Base-by-base conservation (phyloP, 2,888 invertebrate genomes). In the Agrotis exclamationis region DNA sequence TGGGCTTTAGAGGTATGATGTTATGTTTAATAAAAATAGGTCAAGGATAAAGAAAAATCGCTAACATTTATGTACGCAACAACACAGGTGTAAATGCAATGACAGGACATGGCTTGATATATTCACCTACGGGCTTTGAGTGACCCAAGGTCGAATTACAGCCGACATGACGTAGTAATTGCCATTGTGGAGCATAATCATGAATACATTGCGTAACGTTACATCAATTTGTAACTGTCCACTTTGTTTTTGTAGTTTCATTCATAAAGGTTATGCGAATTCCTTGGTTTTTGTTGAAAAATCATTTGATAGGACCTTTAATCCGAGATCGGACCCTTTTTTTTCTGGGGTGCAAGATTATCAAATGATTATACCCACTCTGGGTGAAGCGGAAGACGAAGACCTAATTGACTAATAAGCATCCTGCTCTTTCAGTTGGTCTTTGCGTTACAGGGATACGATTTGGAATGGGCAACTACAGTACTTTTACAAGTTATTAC, bases 111-210 rank as follows among this genome's bases (percentile, higher is more conserved):
- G 62, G 20, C 58, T 33, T 74, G 28, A 70, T 75, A 63, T 77
- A 83, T 81, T 66, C 66, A 66, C 79, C 59, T 83, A 84, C 81
- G 50, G 45, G 20, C 54, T 71, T 70, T 62, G 47, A 80, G 80
- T 86, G 68, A 74, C 72, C 77, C 87, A 87, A 91, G 91, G 90
- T 85, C 88, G 72, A 57, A 53, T 79, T 70, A 58, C 67, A 68
- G 71, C 63, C 81, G 79, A 60, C 51, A 47, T 81, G 70, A 78
- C 71, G 77, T 83, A 82, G 83, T 82, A 73, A 63, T 76, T 65
- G 58, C 80, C 71, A 63, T 63, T 74, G 76, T 78, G 58, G 44
- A 48, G 57, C 63, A 79, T 73, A 83, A 75, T 77, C 71, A 59
- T 70, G 79, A 76, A 79, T 76, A 64, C 14, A 74, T 77, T 79